A percentile compares a stretch with the other conserved stretches of the same genome.
Evolutionary conservation across 2,888 invertebrate species (phyloP).

Genomic region (Thymelicus acteon): DNA sequence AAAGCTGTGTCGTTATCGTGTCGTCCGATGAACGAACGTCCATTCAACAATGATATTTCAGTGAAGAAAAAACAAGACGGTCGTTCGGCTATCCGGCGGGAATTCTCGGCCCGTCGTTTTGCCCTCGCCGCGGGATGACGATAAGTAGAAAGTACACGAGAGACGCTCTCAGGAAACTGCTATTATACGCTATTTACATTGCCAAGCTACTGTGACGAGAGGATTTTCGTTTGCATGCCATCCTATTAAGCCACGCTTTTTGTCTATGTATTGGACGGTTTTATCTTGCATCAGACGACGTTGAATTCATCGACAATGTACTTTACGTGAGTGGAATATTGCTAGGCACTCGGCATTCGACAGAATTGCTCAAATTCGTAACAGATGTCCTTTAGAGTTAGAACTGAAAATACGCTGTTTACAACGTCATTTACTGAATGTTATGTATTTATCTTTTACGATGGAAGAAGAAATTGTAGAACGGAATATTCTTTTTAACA

Average conservation of each 20-base stretch:
- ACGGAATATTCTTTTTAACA: no score
- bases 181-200: conserved; percentile 63
- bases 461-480: no score
- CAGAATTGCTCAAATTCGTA: no score
- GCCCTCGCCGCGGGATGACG: conserved; percentile 51
- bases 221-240: conserved; percentile 45
- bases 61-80: conserved; percentile 76
- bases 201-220: conserved; percentile 52
- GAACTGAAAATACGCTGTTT: no score
- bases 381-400: no score
- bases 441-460: no score
- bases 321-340: not conserved
- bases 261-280: conserved; percentile 2
- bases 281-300: conserved; percentile 6
- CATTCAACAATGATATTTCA: conserved; percentile 73
- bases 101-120: conserved; percentile 68
- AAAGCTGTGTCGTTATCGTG: no score
- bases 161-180: conserved; percentile 65
- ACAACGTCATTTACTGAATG: no score
- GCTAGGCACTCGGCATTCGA: no score
- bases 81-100: conserved; percentile 73
- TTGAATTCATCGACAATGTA: not conserved
- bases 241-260: conserved; percentile 41
- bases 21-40: no score
- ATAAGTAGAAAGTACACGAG: conserved; percentile 61